A percentile compares a stretch with the other conserved stretches of the same genome.
phyloP scores from a whole-genome alignment of 2,797 vertebrate species.

The Gorsachius magnificus region DNA sequence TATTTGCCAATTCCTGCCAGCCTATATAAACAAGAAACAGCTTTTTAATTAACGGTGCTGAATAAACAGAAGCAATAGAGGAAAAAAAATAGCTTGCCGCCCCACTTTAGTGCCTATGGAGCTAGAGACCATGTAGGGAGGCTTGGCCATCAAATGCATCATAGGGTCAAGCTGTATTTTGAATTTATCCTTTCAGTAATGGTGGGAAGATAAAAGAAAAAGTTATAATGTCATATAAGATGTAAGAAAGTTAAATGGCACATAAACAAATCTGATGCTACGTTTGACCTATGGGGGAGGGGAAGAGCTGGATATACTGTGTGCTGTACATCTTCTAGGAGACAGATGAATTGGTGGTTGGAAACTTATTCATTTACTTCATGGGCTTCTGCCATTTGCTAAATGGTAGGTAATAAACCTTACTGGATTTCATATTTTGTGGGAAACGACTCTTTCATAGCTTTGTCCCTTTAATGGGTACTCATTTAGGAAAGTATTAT shows the following conservation, averaged over 20 bases:
- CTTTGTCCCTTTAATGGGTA: slow-evolving; percentile 53
- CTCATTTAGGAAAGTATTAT: slow-evolving; percentile 37
- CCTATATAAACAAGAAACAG: not conserved
- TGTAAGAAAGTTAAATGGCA: not conserved
- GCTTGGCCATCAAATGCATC: not conserved
- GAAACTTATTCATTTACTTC: slow-evolving; percentile 40
- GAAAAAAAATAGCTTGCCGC: not conserved
- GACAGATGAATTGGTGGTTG: slow-evolving; percentile 32
- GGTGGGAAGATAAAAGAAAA: not conserved
- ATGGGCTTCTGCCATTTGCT: slow-evolving; percentile 41
- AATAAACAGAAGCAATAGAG: not conserved
- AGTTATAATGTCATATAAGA: not conserved
- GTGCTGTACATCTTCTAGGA: not conserved
- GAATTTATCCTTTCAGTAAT: not conserved
- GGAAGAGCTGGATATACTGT: not conserved
- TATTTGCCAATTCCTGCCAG: not conserved
- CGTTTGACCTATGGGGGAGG: not conserved
- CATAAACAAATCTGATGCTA: slow-evolving; percentile 14
- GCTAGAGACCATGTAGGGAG: not conserved
- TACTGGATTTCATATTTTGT: slow-evolving; percentile 64
- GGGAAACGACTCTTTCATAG: slow-evolving; percentile 61
- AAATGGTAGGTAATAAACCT: slow-evolving; percentile 63
- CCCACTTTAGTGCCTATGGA: not conserved
- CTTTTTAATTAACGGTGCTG: not conserved
- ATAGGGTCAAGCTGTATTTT: not conserved